Percentiles rank a stretch among this genome's conserved stretches.
Evolutionary conservation across 2,888 invertebrate species (phyloP).

Genomic region (Beris morrisii): DNA sequence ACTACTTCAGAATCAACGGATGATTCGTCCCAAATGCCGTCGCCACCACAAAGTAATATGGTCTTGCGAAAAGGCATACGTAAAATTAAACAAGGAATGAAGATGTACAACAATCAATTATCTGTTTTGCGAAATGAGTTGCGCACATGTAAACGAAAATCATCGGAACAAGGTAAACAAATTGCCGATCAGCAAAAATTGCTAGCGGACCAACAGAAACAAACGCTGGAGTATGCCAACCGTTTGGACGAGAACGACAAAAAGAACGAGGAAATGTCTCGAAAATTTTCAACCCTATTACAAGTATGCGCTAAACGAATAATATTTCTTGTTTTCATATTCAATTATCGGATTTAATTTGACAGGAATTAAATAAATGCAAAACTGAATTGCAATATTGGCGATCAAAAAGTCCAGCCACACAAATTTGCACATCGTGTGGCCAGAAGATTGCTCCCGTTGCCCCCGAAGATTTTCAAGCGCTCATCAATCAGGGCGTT

Average conservation of each 20-base stretch:
- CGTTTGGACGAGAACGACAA: constrained; percentile 88
- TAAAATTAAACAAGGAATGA: constrained; percentile 88
- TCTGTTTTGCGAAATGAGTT: constrained; percentile 77
- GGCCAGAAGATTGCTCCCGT: constrained; percentile 63
- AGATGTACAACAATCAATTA: constrained; percentile 81
- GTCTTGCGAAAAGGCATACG: constrained; percentile 82
- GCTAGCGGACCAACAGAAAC: constrained; percentile 73
- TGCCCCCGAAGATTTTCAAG: constrained; percentile 64
- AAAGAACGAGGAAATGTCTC: constrained; percentile 85
- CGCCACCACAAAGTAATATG: constrained; percentile 82
- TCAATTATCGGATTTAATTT: constrained; percentile 27
- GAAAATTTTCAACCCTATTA: constrained; percentile 84
- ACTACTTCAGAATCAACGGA: constrained; percentile 50
- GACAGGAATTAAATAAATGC: constrained; percentile 85
- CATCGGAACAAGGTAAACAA: constrained; percentile 83
- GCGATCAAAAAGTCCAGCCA: constrained; percentile 84
- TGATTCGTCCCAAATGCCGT: constrained; percentile 57
- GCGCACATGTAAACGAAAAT: constrained; percentile 77
- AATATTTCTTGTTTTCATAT: constrained; percentile 4
- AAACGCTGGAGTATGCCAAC: constrained; percentile 76
- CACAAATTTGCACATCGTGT: constrained; percentile 73
- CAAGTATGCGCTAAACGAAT: constrained; percentile 60
- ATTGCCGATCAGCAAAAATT: constrained; percentile 75
- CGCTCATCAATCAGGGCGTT: constrained; percentile 63
- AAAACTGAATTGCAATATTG: constrained; percentile 90